Percentiles rank a stretch among this genome's conserved stretches.
phyloP scores from a whole-genome alignment of 2,797 vertebrate species.

The Smutsia temminckii region DNA sequence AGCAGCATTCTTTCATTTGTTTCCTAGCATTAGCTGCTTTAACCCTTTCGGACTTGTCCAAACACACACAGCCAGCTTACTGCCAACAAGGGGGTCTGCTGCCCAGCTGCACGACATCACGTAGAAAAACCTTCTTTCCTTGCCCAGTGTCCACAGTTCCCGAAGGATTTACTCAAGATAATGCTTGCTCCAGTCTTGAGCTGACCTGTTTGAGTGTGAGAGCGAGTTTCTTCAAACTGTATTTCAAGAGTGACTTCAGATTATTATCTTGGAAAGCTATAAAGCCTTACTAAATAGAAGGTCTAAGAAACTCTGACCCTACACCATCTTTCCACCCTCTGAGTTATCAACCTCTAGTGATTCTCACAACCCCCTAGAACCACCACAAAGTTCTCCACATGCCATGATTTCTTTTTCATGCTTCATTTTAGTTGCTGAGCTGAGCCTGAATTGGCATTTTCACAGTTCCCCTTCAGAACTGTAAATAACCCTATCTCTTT shows the following conservation, averaged over 20 bases:
- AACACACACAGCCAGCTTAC: conserved; percentile 73
- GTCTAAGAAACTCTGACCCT: not conserved
- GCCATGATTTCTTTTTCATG: not conserved
- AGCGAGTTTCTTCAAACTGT: not conserved
- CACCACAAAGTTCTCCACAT: not conserved
- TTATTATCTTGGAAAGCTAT: not conserved
- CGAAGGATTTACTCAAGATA: not conserved
- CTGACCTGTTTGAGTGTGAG: not conserved
- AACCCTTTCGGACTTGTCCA: conserved; percentile 77
- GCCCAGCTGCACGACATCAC: conserved; percentile 59
- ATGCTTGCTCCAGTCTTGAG: not conserved
- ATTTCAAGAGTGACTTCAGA: not conserved
- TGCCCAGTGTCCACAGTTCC: not conserved
- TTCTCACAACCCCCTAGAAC: not conserved
- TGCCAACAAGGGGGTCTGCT: conserved; percentile 48
- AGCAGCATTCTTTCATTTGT: conserved; percentile 71
- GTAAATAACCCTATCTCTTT: not conserved
- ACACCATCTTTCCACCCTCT: not conserved
- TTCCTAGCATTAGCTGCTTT: conserved; percentile 77
- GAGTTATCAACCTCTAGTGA: not conserved
- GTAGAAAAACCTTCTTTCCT: not conserved
- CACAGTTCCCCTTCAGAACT: not conserved
- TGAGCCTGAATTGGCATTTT: not conserved
- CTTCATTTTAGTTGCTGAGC: not conserved
- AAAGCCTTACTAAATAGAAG: not conserved